Percentiles rank a stretch among this genome's conserved stretches.
Conservation (phyloP, 2,888 invertebrate species). For the Ochropleura plecta region DNA sequence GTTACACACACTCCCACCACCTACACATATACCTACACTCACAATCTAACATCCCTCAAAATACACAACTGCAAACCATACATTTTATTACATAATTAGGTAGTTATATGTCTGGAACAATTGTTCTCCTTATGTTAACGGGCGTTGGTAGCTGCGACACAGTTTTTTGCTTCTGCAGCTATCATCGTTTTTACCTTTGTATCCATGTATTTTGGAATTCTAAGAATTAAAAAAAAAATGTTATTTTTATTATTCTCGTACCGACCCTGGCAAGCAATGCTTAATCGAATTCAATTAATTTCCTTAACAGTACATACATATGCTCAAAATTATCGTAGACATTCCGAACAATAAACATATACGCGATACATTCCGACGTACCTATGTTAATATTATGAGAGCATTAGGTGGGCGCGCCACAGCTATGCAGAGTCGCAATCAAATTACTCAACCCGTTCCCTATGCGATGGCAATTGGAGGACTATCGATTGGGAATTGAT, state of each 20-base stretch:
- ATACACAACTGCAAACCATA: no score
- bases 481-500: constrained; percentile 41
- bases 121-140: no score
- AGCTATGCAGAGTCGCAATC: constrained; percentile 51
- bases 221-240: no score
- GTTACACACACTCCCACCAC: no score
- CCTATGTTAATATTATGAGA: constrained; percentile 63
- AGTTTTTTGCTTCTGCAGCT: no score
- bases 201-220: no score
- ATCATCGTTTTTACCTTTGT: no score
- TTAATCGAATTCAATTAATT: neutral
- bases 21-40: no score
- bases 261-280: neutral
- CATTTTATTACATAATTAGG: no score
- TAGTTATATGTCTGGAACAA: no score
- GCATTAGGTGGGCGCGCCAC: constrained; percentile 43
- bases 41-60: no score
- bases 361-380: constrained; percentile 18
- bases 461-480: constrained; percentile 31
- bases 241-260: neutral
- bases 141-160: no score
- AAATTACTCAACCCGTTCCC: constrained; percentile 44
- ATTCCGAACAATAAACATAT: constrained; percentile 20
- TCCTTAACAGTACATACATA: neutral
- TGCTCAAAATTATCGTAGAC: neutral